phyloP scores from a whole-genome alignment of 2,888 invertebrate genomes.

The Mythimna loreyi region DNA sequence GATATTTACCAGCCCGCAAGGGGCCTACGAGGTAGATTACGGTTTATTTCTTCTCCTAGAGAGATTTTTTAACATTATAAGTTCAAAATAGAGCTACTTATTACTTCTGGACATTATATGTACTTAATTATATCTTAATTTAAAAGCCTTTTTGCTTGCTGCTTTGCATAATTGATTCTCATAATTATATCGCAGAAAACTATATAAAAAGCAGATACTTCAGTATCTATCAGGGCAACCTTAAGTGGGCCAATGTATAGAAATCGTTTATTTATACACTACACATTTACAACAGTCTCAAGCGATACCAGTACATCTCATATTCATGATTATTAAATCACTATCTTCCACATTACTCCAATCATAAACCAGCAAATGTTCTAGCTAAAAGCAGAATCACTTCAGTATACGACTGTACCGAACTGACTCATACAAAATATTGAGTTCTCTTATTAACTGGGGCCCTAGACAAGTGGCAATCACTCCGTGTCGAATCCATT shows the following conservation, averaged over 20 bases:
- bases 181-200: background rate
- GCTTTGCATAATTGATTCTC: background rate
- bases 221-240: slow-evolving; percentile 14
- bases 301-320: slow-evolving; percentile 53
- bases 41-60: too few species aligned
- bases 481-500: too few species aligned
- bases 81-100: background rate
- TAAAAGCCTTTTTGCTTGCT: background rate
- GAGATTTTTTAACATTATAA: background rate
- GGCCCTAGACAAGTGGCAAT: too few species aligned
- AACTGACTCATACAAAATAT: slow-evolving; percentile 44
- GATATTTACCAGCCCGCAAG: too few species aligned
- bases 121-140: background rate
- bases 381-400: slow-evolving; percentile 61
- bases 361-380: slow-evolving; percentile 58
- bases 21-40: too few species aligned
- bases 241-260: slow-evolving; percentile 52
- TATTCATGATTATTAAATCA: slow-evolving; percentile 59
- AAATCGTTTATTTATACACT: slow-evolving; percentile 53
- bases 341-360: slow-evolving; percentile 59
- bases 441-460: slow-evolving; percentile 12
- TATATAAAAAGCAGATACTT: slow-evolving; percentile 9
- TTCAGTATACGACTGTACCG: slow-evolving; percentile 49
- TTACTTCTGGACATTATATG: background rate
- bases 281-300: slow-evolving; percentile 54